Conservation (phyloP, 1,140 invertebrate genomes). For the Batillaria attramentaria region DNA sequence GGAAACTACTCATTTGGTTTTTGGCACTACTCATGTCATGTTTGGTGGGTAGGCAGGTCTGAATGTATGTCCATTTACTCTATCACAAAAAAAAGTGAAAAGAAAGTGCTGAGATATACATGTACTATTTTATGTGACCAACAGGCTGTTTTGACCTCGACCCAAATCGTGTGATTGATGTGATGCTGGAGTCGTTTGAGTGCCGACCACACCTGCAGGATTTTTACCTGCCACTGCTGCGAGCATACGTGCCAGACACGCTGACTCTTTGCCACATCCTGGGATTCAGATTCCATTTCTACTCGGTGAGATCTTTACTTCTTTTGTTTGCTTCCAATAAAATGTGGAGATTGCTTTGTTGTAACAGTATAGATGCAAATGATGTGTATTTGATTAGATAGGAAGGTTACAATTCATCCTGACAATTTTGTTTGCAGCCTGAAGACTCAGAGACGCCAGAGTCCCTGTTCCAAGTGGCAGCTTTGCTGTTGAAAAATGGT, state of each 20-base stretch:
- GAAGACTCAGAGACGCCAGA: slow-evolving; percentile 79
- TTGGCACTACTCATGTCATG: no score
- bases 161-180: slow-evolving; percentile 97
- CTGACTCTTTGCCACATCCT: slow-evolving; percentile 93
- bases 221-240: slow-evolving; percentile 72
- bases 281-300: slow-evolving; percentile 93
- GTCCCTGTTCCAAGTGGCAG: slow-evolving; percentile 90
- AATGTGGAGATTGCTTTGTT: neutral
- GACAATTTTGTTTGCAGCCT: slow-evolving; percentile 72
- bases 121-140: no score
- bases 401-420: slow-evolving; percentile 11
- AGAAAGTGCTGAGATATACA: no score
- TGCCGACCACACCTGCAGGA: slow-evolving; percentile 78
- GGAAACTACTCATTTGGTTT: no score
- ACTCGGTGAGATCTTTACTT: slow-evolving; percentile 71
- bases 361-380: neutral
- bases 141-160: slow-evolving; percentile 98
- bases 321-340: neutral
- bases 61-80: neutral
- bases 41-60: no score
- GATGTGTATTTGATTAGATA: neutral
- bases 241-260: slow-evolving; percentile 74
- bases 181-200: slow-evolving; percentile 97
- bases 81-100: neutral
- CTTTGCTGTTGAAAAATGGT: slow-evolving; percentile 88